phyloP scores from a whole-genome alignment of 2,113 vertebrate species.

The Procavia capensis region DNA sequence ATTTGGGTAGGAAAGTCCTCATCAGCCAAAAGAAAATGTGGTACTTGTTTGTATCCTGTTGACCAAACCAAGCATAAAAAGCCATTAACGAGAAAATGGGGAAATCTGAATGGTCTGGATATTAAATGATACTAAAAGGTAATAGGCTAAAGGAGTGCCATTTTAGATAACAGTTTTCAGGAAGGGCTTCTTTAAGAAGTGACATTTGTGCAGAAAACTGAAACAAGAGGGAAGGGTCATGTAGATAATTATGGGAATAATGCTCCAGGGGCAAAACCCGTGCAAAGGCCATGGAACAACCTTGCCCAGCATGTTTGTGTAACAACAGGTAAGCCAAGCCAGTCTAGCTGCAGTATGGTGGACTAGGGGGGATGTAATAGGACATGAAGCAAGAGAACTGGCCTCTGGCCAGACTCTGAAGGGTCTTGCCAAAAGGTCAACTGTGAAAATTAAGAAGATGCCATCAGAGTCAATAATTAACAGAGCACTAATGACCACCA shows the following conservation, averaged over 20 bases:
- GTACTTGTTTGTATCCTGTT: neutral
- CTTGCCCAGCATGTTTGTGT: neutral
- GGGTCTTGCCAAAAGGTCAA: slow-evolving; percentile 40
- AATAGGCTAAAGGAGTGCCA: neutral
- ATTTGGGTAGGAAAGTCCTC: neutral
- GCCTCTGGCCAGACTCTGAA: neutral
- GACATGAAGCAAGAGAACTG: slow-evolving; percentile 10
- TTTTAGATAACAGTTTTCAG: neutral
- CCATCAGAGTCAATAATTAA: slow-evolving; percentile 43
- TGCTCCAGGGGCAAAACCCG: neutral
- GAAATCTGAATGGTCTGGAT: neutral
- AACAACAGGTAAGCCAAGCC: neutral
- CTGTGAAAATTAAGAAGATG: neutral
- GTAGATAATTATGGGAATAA: neutral
- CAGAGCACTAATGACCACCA: neutral
- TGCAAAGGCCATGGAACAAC: neutral
- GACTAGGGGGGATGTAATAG: neutral
- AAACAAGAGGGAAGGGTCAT: neutral
- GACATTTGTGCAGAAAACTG: neutral
- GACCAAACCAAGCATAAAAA: neutral
- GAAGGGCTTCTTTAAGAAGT: neutral
- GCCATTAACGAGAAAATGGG: neutral
- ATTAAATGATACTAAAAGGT: neutral
- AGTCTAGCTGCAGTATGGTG: neutral
- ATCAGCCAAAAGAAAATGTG: neutral